A percentile compares a stretch with the other conserved stretches of the same genome.
phyloP scores from a whole-genome alignment of 2,113 vertebrate genomes.

The Boleophthalmus pectinirostris region DNA sequence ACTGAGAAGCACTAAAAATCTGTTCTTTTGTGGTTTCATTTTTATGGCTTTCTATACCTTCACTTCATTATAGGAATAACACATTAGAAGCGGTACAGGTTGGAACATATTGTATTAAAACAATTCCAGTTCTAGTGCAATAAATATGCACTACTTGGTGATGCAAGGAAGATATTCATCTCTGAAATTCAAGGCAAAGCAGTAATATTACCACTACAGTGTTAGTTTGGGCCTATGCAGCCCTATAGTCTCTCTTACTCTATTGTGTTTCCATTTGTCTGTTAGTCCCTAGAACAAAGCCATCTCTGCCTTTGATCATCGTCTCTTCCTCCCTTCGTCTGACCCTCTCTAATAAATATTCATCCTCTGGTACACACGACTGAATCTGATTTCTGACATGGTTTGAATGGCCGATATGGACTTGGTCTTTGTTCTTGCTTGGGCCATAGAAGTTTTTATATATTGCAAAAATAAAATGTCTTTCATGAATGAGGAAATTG shows the following conservation, averaged over 20 bases:
- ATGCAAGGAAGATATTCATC: too few relatives aligned
- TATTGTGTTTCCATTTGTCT: slow-evolving; percentile 4
- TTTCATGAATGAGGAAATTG: slow-evolving; percentile 12
- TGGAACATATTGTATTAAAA: not conserved
- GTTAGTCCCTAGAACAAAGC: slow-evolving; percentile 58
- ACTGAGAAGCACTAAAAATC: not conserved
- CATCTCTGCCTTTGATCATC: slow-evolving; percentile 58
- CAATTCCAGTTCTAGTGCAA: too few relatives aligned
- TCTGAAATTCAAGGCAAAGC: too few relatives aligned
- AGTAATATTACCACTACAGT: too few relatives aligned
- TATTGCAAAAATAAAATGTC: slow-evolving; percentile 12
- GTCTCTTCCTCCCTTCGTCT: slow-evolving; percentile 48
- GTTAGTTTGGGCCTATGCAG: not conserved
- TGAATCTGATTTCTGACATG: slow-evolving; percentile 49
- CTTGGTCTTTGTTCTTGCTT: slow-evolving; percentile 30
- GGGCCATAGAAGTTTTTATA: slow-evolving; percentile 35
- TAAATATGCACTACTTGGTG: too few relatives aligned
- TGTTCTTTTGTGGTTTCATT: not conserved
- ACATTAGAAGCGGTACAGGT: not conserved
- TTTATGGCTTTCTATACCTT: not conserved
- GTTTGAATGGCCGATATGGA: slow-evolving; percentile 34
- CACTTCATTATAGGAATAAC: not conserved
- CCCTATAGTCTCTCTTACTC: slow-evolving; percentile 7
- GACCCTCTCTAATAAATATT: slow-evolving; percentile 65
- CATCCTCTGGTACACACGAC: slow-evolving; percentile 45